Conservation (phyloP, 1,140 invertebrate genomes). For the Vanessa tameamea region DNA sequence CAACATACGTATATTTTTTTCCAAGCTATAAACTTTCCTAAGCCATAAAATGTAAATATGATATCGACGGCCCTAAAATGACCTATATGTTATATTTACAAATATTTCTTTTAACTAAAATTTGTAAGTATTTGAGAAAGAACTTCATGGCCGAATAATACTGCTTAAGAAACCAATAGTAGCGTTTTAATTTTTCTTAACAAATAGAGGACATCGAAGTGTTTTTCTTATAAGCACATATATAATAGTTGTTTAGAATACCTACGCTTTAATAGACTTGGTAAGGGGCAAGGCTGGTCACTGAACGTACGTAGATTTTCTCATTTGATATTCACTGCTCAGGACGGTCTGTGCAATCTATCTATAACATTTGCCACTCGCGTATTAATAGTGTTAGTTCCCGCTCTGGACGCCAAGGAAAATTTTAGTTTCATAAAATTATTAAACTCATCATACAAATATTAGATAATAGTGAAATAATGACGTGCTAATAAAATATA, state of each 20-base stretch:
- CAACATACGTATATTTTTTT: not conserved
- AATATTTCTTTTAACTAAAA: no score
- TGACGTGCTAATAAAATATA: conserved; percentile 8
- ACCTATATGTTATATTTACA: no score
- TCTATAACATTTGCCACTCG: conserved; percentile 33
- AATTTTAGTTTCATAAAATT: conserved; percentile 11
- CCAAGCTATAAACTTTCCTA: not conserved
- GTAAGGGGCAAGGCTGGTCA: conserved; percentile 48
- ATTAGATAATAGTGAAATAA: not conserved
- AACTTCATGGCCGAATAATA: no score
- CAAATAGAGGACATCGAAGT: not conserved
- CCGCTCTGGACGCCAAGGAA: conserved; percentile 30
- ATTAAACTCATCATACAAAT: not conserved
- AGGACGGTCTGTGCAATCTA: conserved; percentile 34
- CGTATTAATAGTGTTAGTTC: conserved; percentile 42
- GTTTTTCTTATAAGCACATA: not conserved
- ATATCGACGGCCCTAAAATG: no score
- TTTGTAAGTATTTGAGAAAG: no score
- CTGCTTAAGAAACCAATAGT: no score
- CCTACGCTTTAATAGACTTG: conserved; percentile 25
- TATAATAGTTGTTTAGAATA: conserved; percentile 9
- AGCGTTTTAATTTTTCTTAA: not conserved
- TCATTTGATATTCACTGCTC: conserved; percentile 43
- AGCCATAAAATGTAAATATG: no score
- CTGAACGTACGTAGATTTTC: conserved; percentile 49